Evolutionary conservation across 2,113 vertebrate species (phyloP).

Genomic region (Amblyornis subalaris): DNA sequence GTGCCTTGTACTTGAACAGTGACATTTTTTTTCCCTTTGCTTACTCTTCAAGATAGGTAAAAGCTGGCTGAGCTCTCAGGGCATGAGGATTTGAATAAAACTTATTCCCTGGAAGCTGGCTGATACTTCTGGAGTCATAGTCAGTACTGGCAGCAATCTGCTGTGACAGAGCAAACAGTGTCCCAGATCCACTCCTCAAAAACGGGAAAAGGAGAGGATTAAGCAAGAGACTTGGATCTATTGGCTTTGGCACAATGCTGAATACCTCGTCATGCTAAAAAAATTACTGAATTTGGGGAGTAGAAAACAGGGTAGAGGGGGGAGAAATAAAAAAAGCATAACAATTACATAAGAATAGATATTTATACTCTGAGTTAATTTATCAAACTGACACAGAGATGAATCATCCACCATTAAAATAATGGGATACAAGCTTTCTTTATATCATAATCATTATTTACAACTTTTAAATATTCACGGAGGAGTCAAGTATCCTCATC

Average conservation of each 20-base stretch:
- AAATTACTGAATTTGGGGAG: slow-evolving; percentile 27
- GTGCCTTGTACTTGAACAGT: slow-evolving; percentile 46
- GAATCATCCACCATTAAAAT: slow-evolving; percentile 38
- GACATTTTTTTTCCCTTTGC: slow-evolving; percentile 18
- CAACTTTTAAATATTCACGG: not conserved
- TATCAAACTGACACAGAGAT: slow-evolving; percentile 30
- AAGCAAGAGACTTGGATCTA: slow-evolving; percentile 37
- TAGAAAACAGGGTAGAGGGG: not conserved
- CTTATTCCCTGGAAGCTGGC: not conserved
- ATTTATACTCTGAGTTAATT: slow-evolving; percentile 49
- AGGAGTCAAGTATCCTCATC: slow-evolving; percentile 5
- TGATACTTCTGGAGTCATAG: not conserved
- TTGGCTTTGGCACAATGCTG: slow-evolving; percentile 28
- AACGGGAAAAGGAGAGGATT: slow-evolving; percentile 26
- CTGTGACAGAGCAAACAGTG: slow-evolving; percentile 40
- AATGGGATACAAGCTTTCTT: slow-evolving; percentile 10
- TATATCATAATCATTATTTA: slow-evolving; percentile 48
- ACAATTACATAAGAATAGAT: slow-evolving; percentile 45
- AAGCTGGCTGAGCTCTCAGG: not conserved
- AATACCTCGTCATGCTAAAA: slow-evolving; percentile 47
- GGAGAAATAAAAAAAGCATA: not conserved
- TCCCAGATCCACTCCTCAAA: slow-evolving; percentile 32
- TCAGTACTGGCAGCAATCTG: slow-evolving; percentile 14
- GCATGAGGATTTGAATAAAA: not conserved
- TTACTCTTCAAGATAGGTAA: slow-evolving; percentile 56